Evolutionary conservation across 2,888 invertebrate genomes (phyloP), one percentile per base, ranked within the genome.

Genomic region (Eupithecia dodoneata): DNA sequence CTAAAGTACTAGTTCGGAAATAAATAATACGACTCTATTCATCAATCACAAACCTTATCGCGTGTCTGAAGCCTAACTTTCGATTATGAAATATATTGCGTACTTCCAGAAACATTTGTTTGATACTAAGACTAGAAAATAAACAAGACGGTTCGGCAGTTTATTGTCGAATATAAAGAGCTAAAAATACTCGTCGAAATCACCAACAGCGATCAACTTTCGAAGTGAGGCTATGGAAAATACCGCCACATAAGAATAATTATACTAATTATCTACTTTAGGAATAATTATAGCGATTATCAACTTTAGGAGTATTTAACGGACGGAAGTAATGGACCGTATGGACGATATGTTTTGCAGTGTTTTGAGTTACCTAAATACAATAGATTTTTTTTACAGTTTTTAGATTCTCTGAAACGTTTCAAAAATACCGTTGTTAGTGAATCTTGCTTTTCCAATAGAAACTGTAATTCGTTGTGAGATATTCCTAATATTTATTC

Each of bases 21-120:
- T 84, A 84, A 86, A 84, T 85, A 76, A 81, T 81, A 72, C 72
- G 83, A 83, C 75, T 84, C 75, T 83, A 85, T 75, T 77, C 81
- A 86, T 87, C 82, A 83, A 85, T 87, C 85, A 85, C 77, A 78
- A 82, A 83, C 81, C 80, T 81, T 76, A 73, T 80, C 70, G 78
- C 76, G 71, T 73, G 71, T 63, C 44, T 44, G 55, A 71, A 78
- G 5, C 30, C 55, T 73, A 66, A 75, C 65, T 75, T 71, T 77
- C 81, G 67, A 67, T 67, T 72, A 49, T 71, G 69, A 70, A 77
- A 65, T 73, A 45, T 18, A 70, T 45, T 47, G 70, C 47, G 47
- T 70, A 70, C 70, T 70, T 70, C 47, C 12, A n/a, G 47, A 47
- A 30, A 70, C 30, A 42, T 63, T 63, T 63, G 63, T 30, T 59